A percentile compares a stretch with the other conserved stretches of the same genome.
Conservation (phyloP, 2,797 vertebrate genomes). For the Gobio occitaniae region DNA sequence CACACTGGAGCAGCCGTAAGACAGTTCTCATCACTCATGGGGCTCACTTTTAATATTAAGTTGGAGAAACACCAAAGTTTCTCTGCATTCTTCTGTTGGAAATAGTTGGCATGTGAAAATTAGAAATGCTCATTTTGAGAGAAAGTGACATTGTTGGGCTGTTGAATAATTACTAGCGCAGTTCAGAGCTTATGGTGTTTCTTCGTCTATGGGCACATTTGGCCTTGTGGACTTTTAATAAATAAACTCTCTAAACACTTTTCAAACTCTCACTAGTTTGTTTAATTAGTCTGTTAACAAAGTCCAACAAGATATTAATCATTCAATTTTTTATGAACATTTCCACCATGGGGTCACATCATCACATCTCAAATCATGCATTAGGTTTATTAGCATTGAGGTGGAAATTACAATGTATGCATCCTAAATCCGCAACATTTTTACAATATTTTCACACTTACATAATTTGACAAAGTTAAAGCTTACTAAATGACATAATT, state of each 20-base stretch:
- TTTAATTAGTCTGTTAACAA: not conserved
- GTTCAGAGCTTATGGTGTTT: not conserved
- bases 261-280: not conserved
- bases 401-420: not conserved
- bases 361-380: not conserved
- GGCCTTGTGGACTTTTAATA: not conserved
- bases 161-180: slow-evolving; percentile 18
- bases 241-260: not conserved
- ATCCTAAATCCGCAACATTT: not conserved
- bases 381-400: not conserved
- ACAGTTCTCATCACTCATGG: slow-evolving; percentile 50
- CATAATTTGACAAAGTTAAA: not conserved
- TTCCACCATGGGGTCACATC: not conserved
- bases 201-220: not conserved
- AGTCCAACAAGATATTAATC: not conserved
- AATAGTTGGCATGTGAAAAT: slow-evolving; percentile 26
- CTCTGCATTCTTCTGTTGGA: slow-evolving; percentile 29
- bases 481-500: not conserved
- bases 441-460: not conserved
- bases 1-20: slow-evolving; percentile 44
- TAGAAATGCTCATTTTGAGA: slow-evolving; percentile 42
- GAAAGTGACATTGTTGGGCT: slow-evolving; percentile 37
- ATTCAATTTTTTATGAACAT: not conserved
- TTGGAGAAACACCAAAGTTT: slow-evolving; percentile 15
- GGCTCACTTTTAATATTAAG: slow-evolving; percentile 41